A percentile compares a stretch with the other conserved stretches of the same genome.
Evolutionary conservation across 92 coral and sea anemone species (phyloP).

Genomic region (Meandrina meandrites): DNA sequence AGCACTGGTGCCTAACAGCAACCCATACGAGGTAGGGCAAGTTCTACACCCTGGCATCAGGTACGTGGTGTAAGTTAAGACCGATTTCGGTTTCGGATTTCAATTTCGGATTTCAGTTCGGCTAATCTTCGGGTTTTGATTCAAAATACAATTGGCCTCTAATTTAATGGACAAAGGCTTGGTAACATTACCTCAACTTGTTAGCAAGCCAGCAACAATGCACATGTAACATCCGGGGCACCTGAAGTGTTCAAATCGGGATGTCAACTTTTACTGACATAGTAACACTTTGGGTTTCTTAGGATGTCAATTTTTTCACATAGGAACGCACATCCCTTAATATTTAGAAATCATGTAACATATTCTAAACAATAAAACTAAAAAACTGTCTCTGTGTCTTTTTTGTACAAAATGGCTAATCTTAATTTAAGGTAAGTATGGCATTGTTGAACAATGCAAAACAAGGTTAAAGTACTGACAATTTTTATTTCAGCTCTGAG

Average conservation of each 20-base stretch:
- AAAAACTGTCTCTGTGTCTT: background rate
- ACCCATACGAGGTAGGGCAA: background rate
- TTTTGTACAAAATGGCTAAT: background rate
- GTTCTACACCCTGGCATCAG: background rate
- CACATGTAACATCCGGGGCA: background rate
- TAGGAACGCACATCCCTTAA: constrained; percentile 10
- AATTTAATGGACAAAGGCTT: constrained; percentile 2
- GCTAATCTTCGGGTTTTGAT: background rate
- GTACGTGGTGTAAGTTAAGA: background rate
- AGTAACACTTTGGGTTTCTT: constrained; percentile 20
- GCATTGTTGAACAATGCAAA: too few species aligned
- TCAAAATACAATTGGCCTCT: background rate
- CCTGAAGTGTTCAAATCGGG: constrained; percentile 12
- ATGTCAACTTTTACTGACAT: constrained; percentile 5
- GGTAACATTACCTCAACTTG: background rate
- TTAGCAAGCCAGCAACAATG: background rate
- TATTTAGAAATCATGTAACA: background rate
- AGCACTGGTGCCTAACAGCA: background rate
- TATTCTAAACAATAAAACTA: background rate
- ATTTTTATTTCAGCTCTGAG: background rate
- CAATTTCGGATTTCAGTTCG: background rate
- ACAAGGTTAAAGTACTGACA: background rate
- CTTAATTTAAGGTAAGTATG: background rate
- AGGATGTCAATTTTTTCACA: background rate
- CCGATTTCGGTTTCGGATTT: background rate